Evolutionary conservation across 2,888 invertebrate genomes (phyloP).

Genomic region (Micropterix aruncella): DNA sequence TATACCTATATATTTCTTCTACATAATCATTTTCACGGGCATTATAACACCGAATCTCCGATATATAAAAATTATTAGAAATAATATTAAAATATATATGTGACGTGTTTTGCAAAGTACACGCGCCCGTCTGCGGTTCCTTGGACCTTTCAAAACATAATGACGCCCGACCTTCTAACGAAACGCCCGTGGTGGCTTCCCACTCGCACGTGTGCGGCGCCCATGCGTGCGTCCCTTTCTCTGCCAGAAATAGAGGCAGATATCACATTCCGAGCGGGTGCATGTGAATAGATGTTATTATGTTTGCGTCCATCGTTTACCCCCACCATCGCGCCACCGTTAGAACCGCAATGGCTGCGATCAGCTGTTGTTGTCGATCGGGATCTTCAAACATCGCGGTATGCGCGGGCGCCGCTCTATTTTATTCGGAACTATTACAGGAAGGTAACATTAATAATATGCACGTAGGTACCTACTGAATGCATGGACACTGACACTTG

Average conservation of each 20-base stretch:
- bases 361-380: no score
- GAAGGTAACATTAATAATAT: no score
- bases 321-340: not conserved
- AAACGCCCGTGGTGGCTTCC: not conserved
- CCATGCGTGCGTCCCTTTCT: not conserved
- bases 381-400: no score
- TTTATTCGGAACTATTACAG: no score
- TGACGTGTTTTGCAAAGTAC: not conserved
- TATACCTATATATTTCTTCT: not conserved
- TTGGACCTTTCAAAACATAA: no score
- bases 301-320: not conserved
- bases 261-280: not conserved
- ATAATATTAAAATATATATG: no score
- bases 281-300: no score
- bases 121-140: not conserved
- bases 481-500: no score
- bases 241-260: not conserved
- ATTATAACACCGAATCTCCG: no score
- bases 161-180: not conserved
- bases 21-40: slow-evolving; percentile 1
- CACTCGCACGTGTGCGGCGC: not conserved
- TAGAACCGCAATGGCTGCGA: not conserved
- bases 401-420: no score
- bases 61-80: no score
- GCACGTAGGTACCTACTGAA: no score